phyloP scores from a whole-genome alignment of 2,113 vertebrate genomes.

The Dasyornis broadbenti region DNA sequence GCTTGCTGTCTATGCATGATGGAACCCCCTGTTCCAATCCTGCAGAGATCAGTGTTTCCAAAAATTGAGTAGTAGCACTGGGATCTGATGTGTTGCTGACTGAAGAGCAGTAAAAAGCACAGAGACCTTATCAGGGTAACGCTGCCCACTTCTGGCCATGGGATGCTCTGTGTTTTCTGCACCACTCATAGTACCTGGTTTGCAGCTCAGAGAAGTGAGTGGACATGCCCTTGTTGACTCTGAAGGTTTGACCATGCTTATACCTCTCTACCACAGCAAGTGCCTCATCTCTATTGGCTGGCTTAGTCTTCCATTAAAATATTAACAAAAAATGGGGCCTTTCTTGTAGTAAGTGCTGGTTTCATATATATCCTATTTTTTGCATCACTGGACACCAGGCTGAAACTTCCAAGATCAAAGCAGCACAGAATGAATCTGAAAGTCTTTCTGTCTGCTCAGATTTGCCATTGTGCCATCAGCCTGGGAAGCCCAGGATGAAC shows the following conservation, averaged over 20 bases:
- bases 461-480: background rate
- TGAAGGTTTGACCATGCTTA: background rate
- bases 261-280: background rate
- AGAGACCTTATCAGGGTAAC: background rate
- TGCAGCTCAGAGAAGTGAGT: background rate
- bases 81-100: background rate
- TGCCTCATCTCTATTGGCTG: background rate
- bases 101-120: background rate
- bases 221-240: background rate
- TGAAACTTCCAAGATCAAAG: conserved; percentile 24
- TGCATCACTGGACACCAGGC: background rate
- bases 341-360: background rate
- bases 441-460: background rate
- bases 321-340: background rate
- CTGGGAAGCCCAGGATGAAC: background rate
- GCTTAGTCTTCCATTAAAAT: background rate
- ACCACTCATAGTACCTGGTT: background rate
- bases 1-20: background rate
- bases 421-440: background rate
- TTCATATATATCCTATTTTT: background rate
- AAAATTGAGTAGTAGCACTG: background rate
- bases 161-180: background rate
- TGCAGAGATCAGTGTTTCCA: background rate
- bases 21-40: background rate
- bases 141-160: background rate